Percentiles rank a stretch among this genome's conserved stretches.
Conservation (phyloP, 2,888 invertebrate genomes). For the Andrena hattorfiana region DNA sequence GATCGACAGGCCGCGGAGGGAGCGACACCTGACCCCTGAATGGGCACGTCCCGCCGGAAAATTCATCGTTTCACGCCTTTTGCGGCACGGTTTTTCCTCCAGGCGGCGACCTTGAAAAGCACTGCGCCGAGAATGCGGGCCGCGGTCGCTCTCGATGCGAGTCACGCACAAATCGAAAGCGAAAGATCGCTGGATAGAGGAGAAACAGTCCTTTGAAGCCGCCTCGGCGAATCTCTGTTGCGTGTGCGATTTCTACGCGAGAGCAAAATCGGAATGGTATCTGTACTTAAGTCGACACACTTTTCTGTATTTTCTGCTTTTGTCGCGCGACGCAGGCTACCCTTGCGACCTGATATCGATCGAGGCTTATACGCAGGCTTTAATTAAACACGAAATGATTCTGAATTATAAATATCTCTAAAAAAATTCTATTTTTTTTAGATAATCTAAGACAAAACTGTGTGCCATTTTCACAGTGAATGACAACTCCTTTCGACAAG, state of each 20-base stretch:
- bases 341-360: too few relatives aligned
- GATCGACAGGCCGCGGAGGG: not conserved
- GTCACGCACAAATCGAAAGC: conserved; percentile 39
- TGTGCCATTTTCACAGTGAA: too few relatives aligned
- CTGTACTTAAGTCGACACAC: not conserved
- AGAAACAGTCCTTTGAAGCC: not conserved
- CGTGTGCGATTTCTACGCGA: not conserved
- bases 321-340: too few relatives aligned
- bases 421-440: too few relatives aligned
- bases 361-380: too few relatives aligned
- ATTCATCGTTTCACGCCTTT: conserved; percentile 25
- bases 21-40: not conserved
- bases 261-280: not conserved
- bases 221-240: not conserved
- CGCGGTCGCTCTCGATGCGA: conserved; percentile 2
- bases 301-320: too few relatives aligned
- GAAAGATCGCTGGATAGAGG: not conserved
- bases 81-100: not conserved
- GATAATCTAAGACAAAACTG: too few relatives aligned
- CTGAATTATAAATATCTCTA: too few relatives aligned
- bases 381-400: too few relatives aligned
- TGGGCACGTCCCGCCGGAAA: not conserved
- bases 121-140: not conserved
- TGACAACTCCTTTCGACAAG: too few relatives aligned
- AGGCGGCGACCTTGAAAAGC: conserved; percentile 21